These are phyloP conservation scores for Falco cherrug DNA, from an alignment of 2,797 vertebrate species.

Conservation along the genomic window DNA sequence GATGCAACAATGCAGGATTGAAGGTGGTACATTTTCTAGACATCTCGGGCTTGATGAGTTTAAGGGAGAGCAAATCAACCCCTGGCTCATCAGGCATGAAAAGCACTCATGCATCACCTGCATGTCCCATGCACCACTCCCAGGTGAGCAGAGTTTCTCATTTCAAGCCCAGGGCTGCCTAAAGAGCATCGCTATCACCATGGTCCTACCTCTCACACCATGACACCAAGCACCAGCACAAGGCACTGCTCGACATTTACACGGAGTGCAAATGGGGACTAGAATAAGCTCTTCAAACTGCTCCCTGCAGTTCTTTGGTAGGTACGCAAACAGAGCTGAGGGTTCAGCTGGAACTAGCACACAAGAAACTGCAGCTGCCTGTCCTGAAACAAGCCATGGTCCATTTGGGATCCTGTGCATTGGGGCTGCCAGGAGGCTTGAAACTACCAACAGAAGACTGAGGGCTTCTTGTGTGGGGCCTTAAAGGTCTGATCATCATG, in stretches of 20 bases:
- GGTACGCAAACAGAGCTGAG: neutral
- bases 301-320: neutral
- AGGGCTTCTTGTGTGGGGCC: rapidly evolving
- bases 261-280: neutral
- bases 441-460: neutral
- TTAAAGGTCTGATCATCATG: neutral
- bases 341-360: neutral
- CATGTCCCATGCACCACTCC: neutral
- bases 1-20: neutral
- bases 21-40: neutral
- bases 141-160: neutral
- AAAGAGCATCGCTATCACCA: neutral
- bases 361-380: neutral
- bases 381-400: neutral
- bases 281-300: neutral
- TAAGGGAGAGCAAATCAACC: neutral
- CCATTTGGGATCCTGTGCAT: neutral
- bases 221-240: neutral
- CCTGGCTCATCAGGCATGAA: neutral
- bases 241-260: neutral
- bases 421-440: neutral
- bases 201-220: rapidly evolving
- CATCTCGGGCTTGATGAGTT: neutral
- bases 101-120: neutral
- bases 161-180: neutral